phyloP scores from a whole-genome alignment of 2,797 vertebrate species.

The Dallia pectoralis region DNA sequence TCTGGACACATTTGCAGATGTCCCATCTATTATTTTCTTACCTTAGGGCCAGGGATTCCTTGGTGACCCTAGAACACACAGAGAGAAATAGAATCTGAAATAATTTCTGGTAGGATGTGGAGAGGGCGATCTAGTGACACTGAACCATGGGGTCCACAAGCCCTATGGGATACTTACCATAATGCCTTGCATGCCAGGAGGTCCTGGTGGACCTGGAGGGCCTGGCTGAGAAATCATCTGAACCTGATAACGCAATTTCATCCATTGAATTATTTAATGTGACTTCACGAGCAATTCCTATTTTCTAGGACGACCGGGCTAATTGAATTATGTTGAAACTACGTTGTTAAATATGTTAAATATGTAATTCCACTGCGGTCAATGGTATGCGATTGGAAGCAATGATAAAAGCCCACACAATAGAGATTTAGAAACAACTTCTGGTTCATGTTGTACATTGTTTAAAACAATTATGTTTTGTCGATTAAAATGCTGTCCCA shows the following conservation, averaged over 20 bases:
- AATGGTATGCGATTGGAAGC: background rate
- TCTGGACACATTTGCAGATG: no score
- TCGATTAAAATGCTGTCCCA: no score
- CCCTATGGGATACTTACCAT: slow-evolving; percentile 58
- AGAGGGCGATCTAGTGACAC: background rate
- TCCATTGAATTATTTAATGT: no score
- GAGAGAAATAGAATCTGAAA: background rate
- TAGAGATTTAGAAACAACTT: background rate
- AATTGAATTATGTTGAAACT: no score
- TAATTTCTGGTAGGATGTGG: background rate
- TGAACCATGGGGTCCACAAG: no score
- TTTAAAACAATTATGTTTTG: no score
- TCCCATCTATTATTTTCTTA: slow-evolving; percentile 46
- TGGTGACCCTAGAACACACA: slow-evolving; percentile 70
- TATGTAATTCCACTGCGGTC: background rate
- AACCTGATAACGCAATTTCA: slow-evolving; percentile 50
- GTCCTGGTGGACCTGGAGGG: slow-evolving; percentile 82
- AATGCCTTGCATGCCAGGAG: slow-evolving; percentile 65
- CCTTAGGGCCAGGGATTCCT: slow-evolving; percentile 76
- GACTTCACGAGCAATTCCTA: no score
- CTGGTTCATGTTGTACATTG: no score
- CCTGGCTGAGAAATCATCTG: slow-evolving; percentile 91
- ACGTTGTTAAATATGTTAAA: background rate
- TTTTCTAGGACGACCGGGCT: no score
- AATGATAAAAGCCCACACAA: background rate